A percentile compares a stretch with the other conserved stretches of the same genome.
Conservation (phyloP, 2,797 vertebrate species). For the Mergus octosetaceus region DNA sequence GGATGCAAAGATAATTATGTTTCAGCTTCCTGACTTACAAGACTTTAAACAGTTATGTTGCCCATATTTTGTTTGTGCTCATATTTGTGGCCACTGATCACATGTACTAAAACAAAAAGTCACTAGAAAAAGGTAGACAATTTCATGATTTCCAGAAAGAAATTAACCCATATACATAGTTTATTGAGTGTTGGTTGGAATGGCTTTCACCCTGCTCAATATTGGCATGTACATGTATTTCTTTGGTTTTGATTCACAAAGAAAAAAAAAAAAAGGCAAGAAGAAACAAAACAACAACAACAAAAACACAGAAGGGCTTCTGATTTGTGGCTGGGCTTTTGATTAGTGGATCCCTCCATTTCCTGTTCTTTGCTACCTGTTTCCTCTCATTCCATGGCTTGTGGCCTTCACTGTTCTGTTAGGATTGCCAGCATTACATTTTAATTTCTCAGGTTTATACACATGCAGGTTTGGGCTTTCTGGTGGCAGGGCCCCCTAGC, state of each 20-base stretch:
- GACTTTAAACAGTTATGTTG: background rate
- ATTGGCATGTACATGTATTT: background rate
- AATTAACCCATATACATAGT: background rate
- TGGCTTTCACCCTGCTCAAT: background rate
- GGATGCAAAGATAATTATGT: background rate
- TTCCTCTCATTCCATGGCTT: background rate
- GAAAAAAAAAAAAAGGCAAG: background rate
- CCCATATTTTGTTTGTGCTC: background rate
- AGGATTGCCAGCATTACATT: background rate
- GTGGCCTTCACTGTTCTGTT: background rate
- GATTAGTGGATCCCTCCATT: background rate
- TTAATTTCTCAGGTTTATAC: background rate
- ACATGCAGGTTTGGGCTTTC: background rate
- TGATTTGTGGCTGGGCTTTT: too few species aligned
- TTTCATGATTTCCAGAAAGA: background rate
- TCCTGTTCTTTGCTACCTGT: background rate
- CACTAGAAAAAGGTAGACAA: background rate
- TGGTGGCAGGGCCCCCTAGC: background rate
- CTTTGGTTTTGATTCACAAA: background rate
- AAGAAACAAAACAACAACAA: too few species aligned
- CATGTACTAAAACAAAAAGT: background rate
- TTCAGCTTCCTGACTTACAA: background rate
- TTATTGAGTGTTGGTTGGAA: background rate
- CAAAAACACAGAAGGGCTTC: too few species aligned
- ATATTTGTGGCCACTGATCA: background rate